Percentiles rank a stretch among this genome's conserved stretches.
Conservation (phyloP, 2,797 vertebrate species). For the Amblyopsis hoosieri region DNA sequence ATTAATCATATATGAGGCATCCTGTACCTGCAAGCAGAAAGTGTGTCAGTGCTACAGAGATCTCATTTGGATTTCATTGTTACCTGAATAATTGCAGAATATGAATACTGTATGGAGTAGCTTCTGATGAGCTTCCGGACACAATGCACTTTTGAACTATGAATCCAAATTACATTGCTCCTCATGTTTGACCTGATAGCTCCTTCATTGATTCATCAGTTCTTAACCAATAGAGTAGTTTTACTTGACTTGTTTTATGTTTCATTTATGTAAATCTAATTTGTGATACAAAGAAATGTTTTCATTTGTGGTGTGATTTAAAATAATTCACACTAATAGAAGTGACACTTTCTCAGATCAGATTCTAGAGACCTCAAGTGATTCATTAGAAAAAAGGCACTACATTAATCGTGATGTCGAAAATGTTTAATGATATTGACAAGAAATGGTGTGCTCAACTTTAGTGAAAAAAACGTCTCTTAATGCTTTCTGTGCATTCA, state of each 20-base stretch:
- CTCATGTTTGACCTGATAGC: slow-evolving; percentile 36
- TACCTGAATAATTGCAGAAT: slow-evolving; percentile 62
- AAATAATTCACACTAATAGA: too few species aligned
- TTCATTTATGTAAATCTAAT: too few species aligned
- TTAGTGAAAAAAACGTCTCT: too few species aligned
- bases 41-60: slow-evolving; percentile 80
- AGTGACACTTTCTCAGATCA: too few species aligned
- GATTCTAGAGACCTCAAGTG: too few species aligned
- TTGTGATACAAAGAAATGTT: slow-evolving; percentile 23
- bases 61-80: slow-evolving; percentile 77
- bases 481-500: too few species aligned
- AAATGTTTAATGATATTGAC: too few species aligned
- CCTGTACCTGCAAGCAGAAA: slow-evolving; percentile 78
- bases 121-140: slow-evolving; percentile 39
- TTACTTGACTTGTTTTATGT: too few species aligned
- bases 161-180: slow-evolving; percentile 34
- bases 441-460: too few species aligned
- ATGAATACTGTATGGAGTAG: slow-evolving; percentile 41
- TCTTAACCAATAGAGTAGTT: too few species aligned
- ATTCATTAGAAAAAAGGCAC: too few species aligned
- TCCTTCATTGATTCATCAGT: slow-evolving; percentile 26
- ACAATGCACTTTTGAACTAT: slow-evolving; percentile 44
- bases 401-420: too few species aligned
- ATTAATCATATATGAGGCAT: slow-evolving; percentile 84
- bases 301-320: slow-evolving; percentile 5